These are phyloP conservation scores for Axea sp. DNA, from an alignment of 2,888 invertebrate genomes.

Conservation along the genomic window DNA sequence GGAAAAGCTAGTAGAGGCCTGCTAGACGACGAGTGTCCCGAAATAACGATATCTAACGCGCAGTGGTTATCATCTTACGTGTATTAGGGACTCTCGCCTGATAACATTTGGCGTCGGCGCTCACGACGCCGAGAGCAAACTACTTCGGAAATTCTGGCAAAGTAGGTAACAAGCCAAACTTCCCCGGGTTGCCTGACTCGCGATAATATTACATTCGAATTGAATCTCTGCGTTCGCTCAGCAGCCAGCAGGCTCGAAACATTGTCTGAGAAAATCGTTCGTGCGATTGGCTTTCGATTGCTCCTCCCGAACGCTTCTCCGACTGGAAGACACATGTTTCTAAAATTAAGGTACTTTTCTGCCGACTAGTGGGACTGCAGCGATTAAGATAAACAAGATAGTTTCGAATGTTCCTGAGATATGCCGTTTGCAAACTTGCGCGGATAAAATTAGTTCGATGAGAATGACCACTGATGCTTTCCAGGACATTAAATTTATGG, in stretches of 20 bases:
- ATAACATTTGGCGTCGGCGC: conserved; percentile 33
- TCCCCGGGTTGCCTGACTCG: conserved; percentile 38
- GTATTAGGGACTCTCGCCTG: conserved; percentile 24
- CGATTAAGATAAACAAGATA: no score
- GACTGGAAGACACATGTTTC: background rate
- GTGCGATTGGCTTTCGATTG: conserved; percentile 11
- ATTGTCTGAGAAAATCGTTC: conserved; percentile 3
- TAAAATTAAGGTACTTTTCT: conserved; percentile 2
- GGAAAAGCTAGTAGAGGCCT: conserved; percentile 17
- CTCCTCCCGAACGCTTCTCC: background rate
- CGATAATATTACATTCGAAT: conserved; percentile 31
- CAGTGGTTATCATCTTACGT: conserved; percentile 49
- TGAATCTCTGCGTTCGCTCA: conserved; percentile 32
- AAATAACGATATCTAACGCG: conserved; percentile 40
- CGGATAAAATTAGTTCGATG: no score
- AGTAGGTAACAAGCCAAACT: conserved; percentile 49
- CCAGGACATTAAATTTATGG: no score
- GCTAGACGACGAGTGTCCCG: conserved; percentile 38
- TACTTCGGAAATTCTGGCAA: conserved; percentile 40
- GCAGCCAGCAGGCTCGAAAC: conserved; percentile 12
- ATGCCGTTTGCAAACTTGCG: no score
- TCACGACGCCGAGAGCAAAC: conserved; percentile 9
- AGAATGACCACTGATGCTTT: no score
- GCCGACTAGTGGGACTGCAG: no score
- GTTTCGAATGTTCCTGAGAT: no score